Base-by-base conservation (phyloP, 2,797 vertebrate species). In the Mico argentatus region DNA sequence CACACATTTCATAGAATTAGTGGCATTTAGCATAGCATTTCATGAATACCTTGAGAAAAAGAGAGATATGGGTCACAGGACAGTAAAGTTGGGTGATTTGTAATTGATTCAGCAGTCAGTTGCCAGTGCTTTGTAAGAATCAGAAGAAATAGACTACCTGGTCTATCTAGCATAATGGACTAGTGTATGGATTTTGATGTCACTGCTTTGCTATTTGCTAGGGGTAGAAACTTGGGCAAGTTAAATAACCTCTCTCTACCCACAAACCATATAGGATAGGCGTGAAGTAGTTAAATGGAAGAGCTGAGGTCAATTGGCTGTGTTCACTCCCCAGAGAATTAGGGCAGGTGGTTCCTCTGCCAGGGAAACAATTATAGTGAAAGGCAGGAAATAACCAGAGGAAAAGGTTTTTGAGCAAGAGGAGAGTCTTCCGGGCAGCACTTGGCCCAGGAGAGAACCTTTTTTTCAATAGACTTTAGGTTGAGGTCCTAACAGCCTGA, bases 341-440 rank as follows among this genome's bases (percentile, higher is more conserved):
- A 59, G 27, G 39, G 88, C 85, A 94, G 97, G 95, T 93, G 88
- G 76, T 90, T 97, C 85, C 96, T 97, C 89, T 95, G 61, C 83
- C 75, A 80, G 48, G n/a, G 88, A 96, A 46, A 92, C 82, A 93
- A 95, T 88, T 81, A 67, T 39, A 79, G 80, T 39, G 75, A 93
- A 80, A 95, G 41, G 70, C 52, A 83, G 96, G 94, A 98, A 97
- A 57, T 70, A 86, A 86, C 91, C 83, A 57, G 81, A 88, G 59
- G 96, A 95, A 94, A 96, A 92, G 75, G 33, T 36, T 82, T 95
- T 83, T 91, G 81, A 95, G 48, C 41, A 85, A 92, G 88, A 94
- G 46, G 75, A 94, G 73, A 88, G 82, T 83, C 81, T 90, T 95
- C 72, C 33, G 5, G 86, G 89, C 85, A 90, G 39, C 15, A 48